Evolutionary conservation across 2,797 vertebrate species (phyloP).

Genomic region (Peromyscus aztecus): DNA sequence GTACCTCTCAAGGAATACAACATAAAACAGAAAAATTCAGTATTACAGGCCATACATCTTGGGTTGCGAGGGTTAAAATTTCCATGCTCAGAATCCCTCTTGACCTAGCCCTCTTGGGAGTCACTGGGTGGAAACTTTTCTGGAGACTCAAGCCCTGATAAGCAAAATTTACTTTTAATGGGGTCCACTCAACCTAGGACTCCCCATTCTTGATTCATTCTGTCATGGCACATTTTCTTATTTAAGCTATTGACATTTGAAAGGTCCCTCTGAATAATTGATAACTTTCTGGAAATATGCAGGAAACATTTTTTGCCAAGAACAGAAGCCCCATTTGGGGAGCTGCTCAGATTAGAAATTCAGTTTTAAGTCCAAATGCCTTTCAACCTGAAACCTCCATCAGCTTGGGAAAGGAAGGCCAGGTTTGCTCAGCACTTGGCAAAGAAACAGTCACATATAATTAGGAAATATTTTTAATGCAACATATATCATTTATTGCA

Average conservation of each 20-base stretch:
- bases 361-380: constrained; percentile 81
- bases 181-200: constrained; percentile 12
- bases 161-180: constrained; percentile 37
- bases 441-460: constrained; percentile 72
- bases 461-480: constrained; percentile 78
- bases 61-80: not conserved
- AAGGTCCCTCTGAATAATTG: constrained; percentile 79
- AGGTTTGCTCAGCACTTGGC: constrained; percentile 73
- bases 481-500: constrained; percentile 72
- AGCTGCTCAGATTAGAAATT: constrained; percentile 81
- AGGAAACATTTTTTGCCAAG: constrained; percentile 78
- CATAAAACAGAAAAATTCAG: constrained; percentile 39
- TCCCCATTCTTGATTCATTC: constrained; percentile 63
- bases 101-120: not conserved
- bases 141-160: not conserved
- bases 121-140: not conserved
- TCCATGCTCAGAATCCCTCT: not conserved
- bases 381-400: constrained; percentile 82
- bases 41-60: not conserved
- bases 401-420: constrained; percentile 73
- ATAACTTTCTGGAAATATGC: constrained; percentile 79
- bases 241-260: constrained; percentile 75
- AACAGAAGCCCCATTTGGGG: constrained; percentile 76
- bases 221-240: constrained; percentile 72
- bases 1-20: not conserved